Evolutionary conservation across 1,140 invertebrate species (phyloP), one percentile per base, ranked within the genome.

Genomic region (Tetramorium simillimum): DNA sequence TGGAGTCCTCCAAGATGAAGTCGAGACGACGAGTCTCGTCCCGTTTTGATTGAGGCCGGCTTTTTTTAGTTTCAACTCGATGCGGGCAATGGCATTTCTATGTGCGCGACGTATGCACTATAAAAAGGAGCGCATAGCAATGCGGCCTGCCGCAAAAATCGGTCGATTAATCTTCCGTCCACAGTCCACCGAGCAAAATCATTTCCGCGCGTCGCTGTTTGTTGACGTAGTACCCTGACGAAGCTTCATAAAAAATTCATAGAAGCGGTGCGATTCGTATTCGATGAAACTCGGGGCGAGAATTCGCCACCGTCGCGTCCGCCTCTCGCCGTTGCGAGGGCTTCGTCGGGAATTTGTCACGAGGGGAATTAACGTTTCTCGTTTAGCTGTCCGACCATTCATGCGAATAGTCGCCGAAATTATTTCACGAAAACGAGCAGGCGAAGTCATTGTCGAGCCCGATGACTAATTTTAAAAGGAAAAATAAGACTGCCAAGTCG

Each of bases 261-360:
- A 75, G 69, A 2, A 37, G 56, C 80, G 69, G 4, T 28, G 80
- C 80, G 60, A 84, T 84, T 84, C 56, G 69, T 75, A 84, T 84
- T 91, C 86, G 85, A 87, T 91, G 88, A 91, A 89, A 82, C 82
- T 89, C 53, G n/a, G n/a, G 9, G 49, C 53, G 65, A 58, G 16
- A 69, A 85, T 75, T 76, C 49, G 46, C 62, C 76, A 88, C 24
- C 21, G 49, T 85, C 84, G 73, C 72, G 51, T 16, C 65, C 67
- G 67, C 40, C n/a, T 9, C n/a, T n/a, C 18, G 33, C 33, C 33
- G 63, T 80, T 37, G 63, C 58, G 51, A 56, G 72, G 28, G 49
- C 49, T 49, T 82, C 37, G 28, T 62, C 58, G 53, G 67, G 46
- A 65, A 87, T 82, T 70, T 78, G 85, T 88, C 78, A 90, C 77